A percentile compares a stretch with the other conserved stretches of the same genome.
Evolutionary conservation across 2,888 invertebrate genomes (phyloP).

Genomic region (Halictus quadricinctus): DNA sequence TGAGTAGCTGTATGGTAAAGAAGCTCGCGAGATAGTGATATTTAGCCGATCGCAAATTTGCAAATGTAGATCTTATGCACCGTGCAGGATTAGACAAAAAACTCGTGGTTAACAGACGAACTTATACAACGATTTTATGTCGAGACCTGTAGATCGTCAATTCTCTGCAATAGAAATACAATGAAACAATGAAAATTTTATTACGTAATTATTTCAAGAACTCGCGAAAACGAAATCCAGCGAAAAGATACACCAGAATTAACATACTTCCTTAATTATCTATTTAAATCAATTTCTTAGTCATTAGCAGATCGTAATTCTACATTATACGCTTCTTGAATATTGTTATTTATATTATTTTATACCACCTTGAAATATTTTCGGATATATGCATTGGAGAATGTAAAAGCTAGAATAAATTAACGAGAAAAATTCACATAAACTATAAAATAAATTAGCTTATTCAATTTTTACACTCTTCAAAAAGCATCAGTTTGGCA

Average conservation of each 20-base stretch:
- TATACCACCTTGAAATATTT: background rate
- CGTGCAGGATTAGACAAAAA: background rate
- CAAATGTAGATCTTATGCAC: background rate
- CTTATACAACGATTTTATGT: background rate
- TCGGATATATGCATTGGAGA: too few relatives aligned
- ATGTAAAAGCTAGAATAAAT: too few relatives aligned
- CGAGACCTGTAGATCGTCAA: background rate
- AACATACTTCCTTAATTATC: too few relatives aligned
- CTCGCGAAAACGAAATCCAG: background rate
- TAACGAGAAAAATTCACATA: too few relatives aligned
- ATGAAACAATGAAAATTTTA: background rate
- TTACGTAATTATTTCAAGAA: background rate
- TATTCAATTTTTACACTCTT: too few relatives aligned
- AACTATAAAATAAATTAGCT: too few relatives aligned
- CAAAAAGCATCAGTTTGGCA: too few relatives aligned
- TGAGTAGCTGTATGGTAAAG: conserved; percentile 17
- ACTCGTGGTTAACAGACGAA: background rate
- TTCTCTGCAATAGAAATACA: background rate
- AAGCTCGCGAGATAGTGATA: conserved; percentile 3
- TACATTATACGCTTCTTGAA: background rate
- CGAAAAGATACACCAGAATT: background rate
- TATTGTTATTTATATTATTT: background rate
- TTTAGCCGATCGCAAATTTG: conserved; percentile 5
- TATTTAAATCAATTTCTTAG: too few relatives aligned
- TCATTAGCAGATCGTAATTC: too few relatives aligned